Evolutionary conservation across 2,113 vertebrate species (phyloP), one percentile per base, ranked within the genome.

Genomic region (Equus przewalskii): DNA sequence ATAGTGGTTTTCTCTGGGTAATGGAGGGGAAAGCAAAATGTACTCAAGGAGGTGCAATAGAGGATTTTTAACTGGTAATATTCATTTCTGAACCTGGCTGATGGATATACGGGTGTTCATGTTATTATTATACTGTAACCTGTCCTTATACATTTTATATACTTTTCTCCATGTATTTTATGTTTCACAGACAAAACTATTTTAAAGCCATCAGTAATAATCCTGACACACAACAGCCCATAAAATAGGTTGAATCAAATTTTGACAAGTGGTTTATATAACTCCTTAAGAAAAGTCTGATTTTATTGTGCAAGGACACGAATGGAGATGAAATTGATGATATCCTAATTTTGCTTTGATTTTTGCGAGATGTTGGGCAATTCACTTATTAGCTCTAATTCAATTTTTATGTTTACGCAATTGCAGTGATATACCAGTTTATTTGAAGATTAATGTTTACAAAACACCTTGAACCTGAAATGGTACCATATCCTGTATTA

Each of bases 371-470:
- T 80, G 21, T 51, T 81, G 44, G 16, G 16, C 3, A 65, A 93
- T 95, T 89, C 30, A 64, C 16, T 49, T 85, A 75, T 49, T 92
- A 80, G 33, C 16, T 62, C n/a, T 46, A n/a, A 51, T 96, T 79
- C 8, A 19, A 60, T 54, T 90, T 95, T 96, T 69, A 88, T 62
- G 13, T 92, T 97, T 91, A 58, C 60, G 33, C 36, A 95, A 62
- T 86, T 51, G 24, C 30, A 89, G 22, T 78, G 76, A 69, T 46
- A 62, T 69, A 41, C 7, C 51, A 44, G 14, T 69, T 95, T 78
- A 92, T 92, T 82, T 92, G n/a, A 81, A 86, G 67, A 95, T 49
- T 85, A 58, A 85, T 97, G 28, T 95, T 84, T 96, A 58, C 0
- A 90, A 97, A 96, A 65, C 30, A 94, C 1, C 3, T 64, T 83